Conservation (phyloP, 2,888 invertebrate genomes). For the Scelioninae gen. 1 region DNA sequence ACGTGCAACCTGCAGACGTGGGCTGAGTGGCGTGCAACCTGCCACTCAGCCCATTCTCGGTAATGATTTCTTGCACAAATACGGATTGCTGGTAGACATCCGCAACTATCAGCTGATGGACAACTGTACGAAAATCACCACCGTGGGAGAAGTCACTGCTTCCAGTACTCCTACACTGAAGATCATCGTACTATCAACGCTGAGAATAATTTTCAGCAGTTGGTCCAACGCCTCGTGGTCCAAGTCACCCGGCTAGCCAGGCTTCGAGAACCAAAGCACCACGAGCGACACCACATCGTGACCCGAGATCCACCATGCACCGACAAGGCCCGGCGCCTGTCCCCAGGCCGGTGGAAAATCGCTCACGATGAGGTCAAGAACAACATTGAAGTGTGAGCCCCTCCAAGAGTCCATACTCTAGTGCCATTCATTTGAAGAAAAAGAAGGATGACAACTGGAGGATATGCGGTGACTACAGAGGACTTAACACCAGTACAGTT, state of each 20-base stretch:
- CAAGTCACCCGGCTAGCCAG: background rate
- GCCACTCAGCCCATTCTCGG: constrained; percentile 78
- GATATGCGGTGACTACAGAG: too few species aligned
- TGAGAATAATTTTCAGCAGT: background rate
- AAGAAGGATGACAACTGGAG: constrained; percentile 18
- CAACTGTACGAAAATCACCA: constrained; percentile 68
- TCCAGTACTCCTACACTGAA: background rate
- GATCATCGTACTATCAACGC: background rate
- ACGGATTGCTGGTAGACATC: constrained; percentile 19
- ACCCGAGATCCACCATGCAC: constrained; percentile 1
- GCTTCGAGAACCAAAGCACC: background rate
- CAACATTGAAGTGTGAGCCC: constrained; percentile 11
- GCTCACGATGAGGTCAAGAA: background rate
- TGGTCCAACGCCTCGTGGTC: constrained; percentile 1
- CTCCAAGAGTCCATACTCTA: too few species aligned
- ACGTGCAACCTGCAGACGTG: too few species aligned
- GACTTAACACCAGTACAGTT: constrained; percentile 1
- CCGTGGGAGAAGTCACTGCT: background rate
- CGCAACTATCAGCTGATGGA: background rate
- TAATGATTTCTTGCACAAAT: constrained; percentile 75
- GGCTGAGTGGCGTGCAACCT: too few species aligned
- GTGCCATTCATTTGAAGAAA: background rate
- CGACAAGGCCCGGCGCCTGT: background rate
- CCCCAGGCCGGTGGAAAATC: background rate
- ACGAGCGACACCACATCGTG: background rate